Conservation (phyloP, 1,140 invertebrate species). For the Dryas iulia region DNA sequence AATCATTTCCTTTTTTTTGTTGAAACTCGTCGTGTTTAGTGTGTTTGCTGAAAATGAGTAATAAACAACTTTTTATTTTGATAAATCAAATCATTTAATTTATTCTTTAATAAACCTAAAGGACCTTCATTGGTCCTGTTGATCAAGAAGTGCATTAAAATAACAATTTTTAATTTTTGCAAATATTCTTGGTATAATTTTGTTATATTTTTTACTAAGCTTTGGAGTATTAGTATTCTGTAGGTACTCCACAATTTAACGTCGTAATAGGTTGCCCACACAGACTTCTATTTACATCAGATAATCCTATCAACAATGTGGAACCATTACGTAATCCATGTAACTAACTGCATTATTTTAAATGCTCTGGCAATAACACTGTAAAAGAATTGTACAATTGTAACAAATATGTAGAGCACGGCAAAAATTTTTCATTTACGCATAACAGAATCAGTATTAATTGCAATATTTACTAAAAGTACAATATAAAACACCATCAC, state of each 20-base stretch:
- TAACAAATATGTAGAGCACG: background rate
- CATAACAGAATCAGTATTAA: background rate
- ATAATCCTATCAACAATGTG: slow-evolving; percentile 26
- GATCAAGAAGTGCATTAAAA: too few relatives aligned
- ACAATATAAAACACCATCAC: too few relatives aligned
- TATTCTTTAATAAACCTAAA: too few relatives aligned
- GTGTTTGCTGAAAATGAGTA: background rate
- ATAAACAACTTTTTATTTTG: too few relatives aligned
- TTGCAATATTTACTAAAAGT: background rate
- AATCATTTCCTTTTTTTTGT: background rate
- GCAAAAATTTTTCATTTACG: background rate
- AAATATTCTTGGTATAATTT: background rate
- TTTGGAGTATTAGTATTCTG: background rate
- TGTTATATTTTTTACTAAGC: background rate
- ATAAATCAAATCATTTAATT: too few relatives aligned
- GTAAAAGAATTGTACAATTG: background rate
- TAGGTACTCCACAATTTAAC: background rate
- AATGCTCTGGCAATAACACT: background rate
- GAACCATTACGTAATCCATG: background rate
- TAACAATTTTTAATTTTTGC: too few relatives aligned
- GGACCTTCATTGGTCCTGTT: too few relatives aligned
- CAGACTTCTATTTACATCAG: slow-evolving; percentile 19
- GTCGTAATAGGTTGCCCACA: slow-evolving; percentile 13
- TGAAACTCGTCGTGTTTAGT: background rate
- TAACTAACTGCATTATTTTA: slow-evolving; percentile 1